Evolutionary conservation across 1,140 invertebrate genomes (phyloP), one percentile per base, ranked within the genome.

Genomic region (Melipona quadrifasciata): DNA sequence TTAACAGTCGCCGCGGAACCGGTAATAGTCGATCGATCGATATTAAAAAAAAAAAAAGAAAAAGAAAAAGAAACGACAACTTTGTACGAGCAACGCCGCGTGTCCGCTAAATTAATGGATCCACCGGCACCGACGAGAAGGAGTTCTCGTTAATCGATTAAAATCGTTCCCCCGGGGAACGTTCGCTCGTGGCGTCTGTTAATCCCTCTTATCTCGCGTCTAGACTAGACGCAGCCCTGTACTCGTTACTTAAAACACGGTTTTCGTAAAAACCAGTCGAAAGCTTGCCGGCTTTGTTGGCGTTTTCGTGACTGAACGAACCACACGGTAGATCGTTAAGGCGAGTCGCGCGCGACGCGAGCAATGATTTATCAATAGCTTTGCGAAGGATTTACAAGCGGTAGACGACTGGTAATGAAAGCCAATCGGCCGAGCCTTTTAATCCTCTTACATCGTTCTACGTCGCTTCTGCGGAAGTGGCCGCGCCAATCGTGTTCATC

Each of bases 371-470:
- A 89, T 89, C 87, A 87, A 87, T 86, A 82, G 88, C 70, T 85
- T 82, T 87, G 67, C 51, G 87, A 68, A 78, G 82, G 85, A 89
- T 89, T 87, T 89, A 89, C 88, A 89, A 71, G 39, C 80, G 19
- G 76, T 84, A 88, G 83, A 80, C 87, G 68, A 84, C 73, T 73
- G 84, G 84, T 86, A 89, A 89, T 89, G 85, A 82, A 78, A 89
- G 85, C 78, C 87, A 86, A 89, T 89, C 87, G 88, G 55, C 76
- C 79, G 68, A 67, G 84, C 84, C 84, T 83, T 86, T 88, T 89
- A 89, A 89, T 89, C 88, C 88, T 89, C 88, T 89, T 89, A 89
- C 87, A 89, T 83, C 87, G 88, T 83, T 89, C 82, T 83, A 83
- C 84, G 64, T 82, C 80, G 88, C 75, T 84, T 82, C 72, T 77